A percentile compares a stretch with the other conserved stretches of the same genome.
phyloP scores from a whole-genome alignment of 2,797 vertebrate species.

The Urocyon cinereoargenteus region DNA sequence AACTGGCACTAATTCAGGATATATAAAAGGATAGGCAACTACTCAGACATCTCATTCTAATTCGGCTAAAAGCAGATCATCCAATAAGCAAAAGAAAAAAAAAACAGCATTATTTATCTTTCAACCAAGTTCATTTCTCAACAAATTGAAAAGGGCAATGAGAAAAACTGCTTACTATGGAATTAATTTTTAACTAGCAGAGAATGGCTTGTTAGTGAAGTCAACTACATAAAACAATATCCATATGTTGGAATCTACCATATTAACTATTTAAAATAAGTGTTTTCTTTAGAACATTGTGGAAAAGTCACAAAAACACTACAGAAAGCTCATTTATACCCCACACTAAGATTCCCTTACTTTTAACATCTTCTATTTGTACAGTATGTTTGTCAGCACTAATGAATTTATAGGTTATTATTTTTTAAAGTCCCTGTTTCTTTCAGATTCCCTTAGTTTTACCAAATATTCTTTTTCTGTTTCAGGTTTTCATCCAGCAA shows the following conservation, averaged over 20 bases:
- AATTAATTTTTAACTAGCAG: constrained; percentile 57
- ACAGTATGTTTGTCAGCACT: not conserved
- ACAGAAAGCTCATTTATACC: not conserved
- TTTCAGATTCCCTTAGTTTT: not conserved
- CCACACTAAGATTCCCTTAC: not conserved
- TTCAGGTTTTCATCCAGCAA: not conserved
- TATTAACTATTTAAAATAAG: not conserved
- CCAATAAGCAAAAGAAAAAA: constrained; percentile 48
- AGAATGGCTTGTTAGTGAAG: not conserved
- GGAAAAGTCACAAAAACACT: not conserved
- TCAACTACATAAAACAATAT: not conserved
- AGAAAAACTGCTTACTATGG: constrained; percentile 50
- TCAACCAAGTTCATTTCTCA: constrained; percentile 43
- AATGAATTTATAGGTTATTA: not conserved
- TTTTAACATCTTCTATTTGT: not conserved
- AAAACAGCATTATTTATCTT: constrained; percentile 12
- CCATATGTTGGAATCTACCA: not conserved
- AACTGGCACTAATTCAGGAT: constrained; percentile 56
- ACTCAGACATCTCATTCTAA: constrained; percentile 61
- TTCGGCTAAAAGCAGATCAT: constrained; percentile 64
- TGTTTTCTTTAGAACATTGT: not conserved
- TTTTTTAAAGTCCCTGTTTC: not conserved
- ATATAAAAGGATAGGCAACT: not conserved
- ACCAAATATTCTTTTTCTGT: not conserved
- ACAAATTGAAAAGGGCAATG: constrained; percentile 25